phyloP scores from a whole-genome alignment of 2,888 invertebrate genomes.

The Poecilobothrus nobilitatus region DNA sequence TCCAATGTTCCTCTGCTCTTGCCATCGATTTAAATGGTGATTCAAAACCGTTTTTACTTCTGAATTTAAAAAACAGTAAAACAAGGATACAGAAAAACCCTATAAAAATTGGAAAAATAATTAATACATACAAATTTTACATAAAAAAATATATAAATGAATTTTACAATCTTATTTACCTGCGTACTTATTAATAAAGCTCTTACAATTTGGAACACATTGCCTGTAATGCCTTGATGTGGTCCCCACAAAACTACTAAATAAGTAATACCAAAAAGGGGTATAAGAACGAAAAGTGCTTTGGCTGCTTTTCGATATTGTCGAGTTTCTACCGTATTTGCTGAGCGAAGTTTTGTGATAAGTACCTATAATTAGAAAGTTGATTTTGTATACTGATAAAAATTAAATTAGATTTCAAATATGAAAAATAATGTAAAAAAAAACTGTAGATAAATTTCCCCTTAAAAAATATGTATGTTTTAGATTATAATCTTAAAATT shows the following conservation, averaged over 20 bases:
- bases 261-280: constrained; percentile 88
- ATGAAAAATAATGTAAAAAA: too few relatives aligned
- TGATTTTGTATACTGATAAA: too few relatives aligned
- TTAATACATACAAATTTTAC: neutral
- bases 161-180: constrained; percentile 48
- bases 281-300: constrained; percentile 83
- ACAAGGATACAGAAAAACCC: constrained; percentile 84
- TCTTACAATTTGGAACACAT: constrained; percentile 68
- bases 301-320: constrained; percentile 87
- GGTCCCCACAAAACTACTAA: constrained; percentile 77
- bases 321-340: constrained; percentile 81
- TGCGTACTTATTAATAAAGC: constrained; percentile 83
- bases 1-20: constrained; percentile 39
- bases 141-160: neutral
- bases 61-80: constrained; percentile 89
- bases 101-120: constrained; percentile 36
- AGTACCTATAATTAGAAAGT: constrained; percentile 55
- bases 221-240: constrained; percentile 58
- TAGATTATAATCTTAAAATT: too few relatives aligned
- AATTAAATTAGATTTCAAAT: too few relatives aligned
- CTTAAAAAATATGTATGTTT: too few relatives aligned
- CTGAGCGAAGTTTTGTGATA: constrained; percentile 85
- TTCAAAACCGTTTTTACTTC: constrained; percentile 80
- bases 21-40: constrained; percentile 53
- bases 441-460: too few relatives aligned